Conservation (phyloP, 2,113 vertebrate species). For the Heptranchias perlo region DNA sequence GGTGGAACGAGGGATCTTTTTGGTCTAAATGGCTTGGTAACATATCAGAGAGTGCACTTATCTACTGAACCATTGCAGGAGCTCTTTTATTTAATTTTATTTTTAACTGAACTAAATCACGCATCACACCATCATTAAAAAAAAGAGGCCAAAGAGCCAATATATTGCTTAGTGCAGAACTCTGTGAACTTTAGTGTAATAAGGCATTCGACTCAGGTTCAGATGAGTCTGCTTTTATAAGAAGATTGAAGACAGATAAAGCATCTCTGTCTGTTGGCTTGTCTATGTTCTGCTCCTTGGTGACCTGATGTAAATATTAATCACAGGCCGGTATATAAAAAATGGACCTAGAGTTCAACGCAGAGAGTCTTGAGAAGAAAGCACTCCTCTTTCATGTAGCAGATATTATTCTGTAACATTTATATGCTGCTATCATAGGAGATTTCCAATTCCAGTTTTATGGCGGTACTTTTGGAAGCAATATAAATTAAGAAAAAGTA, state of each 20-base stretch:
- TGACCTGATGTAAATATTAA: background rate
- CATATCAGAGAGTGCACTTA: background rate
- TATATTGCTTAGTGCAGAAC: background rate
- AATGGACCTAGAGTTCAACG: background rate
- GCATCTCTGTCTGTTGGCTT: background rate
- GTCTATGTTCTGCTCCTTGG: background rate
- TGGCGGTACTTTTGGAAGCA: background rate
- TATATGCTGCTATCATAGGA: background rate
- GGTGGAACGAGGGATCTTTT: background rate
- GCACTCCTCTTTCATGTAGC: background rate
- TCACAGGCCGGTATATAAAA: background rate
- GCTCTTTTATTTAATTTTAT: background rate
- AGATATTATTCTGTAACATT: slow-evolving; percentile 12
- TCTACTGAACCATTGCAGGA: background rate
- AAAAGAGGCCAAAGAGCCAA: background rate
- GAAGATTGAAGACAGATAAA: background rate
- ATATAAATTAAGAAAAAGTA: background rate
- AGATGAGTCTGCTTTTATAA: background rate
- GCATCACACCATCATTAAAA: background rate
- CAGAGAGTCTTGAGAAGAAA: background rate
- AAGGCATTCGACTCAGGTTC: background rate
- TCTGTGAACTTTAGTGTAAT: background rate
- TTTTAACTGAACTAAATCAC: background rate
- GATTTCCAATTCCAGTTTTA: slow-evolving; percentile 22
- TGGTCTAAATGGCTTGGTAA: background rate